Evolutionary conservation across 2,113 vertebrate species (phyloP).

Genomic region (Holacanthus passer): DNA sequence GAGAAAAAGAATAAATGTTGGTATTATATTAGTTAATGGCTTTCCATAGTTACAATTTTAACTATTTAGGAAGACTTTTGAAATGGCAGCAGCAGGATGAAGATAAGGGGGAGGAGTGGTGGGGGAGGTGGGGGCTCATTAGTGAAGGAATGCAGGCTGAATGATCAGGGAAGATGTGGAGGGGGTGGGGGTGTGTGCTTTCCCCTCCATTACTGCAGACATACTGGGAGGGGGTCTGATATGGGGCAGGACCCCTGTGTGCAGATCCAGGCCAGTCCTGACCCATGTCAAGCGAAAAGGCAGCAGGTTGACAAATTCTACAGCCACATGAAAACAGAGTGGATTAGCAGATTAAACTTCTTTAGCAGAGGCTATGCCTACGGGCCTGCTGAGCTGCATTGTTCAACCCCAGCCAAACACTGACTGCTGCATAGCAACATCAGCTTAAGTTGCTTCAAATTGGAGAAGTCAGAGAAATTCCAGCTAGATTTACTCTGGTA

Average conservation of each 20-base stretch:
- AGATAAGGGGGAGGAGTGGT: slow-evolving; percentile 26
- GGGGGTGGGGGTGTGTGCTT: not conserved
- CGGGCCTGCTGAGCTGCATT: slow-evolving; percentile 57
- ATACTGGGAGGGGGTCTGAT: slow-evolving; percentile 48
- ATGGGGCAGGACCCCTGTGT: slow-evolving; percentile 56
- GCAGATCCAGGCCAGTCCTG: slow-evolving; percentile 54
- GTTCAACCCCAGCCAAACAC: slow-evolving; percentile 42
- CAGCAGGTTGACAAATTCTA: slow-evolving; percentile 71
- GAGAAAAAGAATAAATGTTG: not conserved
- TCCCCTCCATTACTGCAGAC: slow-evolving; percentile 43
- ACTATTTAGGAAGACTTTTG: slow-evolving; percentile 3
- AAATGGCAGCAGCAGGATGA: slow-evolving; percentile 28
- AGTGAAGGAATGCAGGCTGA: slow-evolving; percentile 78
- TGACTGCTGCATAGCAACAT: slow-evolving; percentile 53
- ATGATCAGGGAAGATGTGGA: slow-evolving; percentile 46
- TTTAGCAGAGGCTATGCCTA: slow-evolving; percentile 42
- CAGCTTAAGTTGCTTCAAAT: slow-evolving; percentile 50
- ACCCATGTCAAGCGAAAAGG: slow-evolving; percentile 72
- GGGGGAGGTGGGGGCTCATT: slow-evolving; percentile 68
- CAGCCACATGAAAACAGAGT: slow-evolving; percentile 75
- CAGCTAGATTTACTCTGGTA: slow-evolving; percentile 38
- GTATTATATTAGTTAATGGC: not conserved
- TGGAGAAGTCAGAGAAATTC: slow-evolving; percentile 56
- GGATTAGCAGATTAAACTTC: slow-evolving; percentile 77
- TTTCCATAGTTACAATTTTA: not conserved